Evolutionary conservation across 2,113 vertebrate genomes (phyloP).

Genomic region (Cygnus buccinator): DNA sequence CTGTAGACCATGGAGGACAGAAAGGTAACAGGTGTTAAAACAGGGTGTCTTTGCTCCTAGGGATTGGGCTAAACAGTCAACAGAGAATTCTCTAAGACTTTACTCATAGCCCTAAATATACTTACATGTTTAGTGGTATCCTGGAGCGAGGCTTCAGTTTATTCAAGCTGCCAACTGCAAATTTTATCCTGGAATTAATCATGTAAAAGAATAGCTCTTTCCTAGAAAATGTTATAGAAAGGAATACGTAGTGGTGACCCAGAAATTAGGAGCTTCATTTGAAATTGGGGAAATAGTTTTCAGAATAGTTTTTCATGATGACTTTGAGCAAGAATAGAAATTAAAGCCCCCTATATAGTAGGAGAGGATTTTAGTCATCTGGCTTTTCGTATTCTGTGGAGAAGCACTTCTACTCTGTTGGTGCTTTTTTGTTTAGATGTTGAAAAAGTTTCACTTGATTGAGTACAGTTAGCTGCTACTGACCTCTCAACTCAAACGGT

Average conservation of each 20-base stretch:
- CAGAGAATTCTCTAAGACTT: not conserved
- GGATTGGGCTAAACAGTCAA: not conserved
- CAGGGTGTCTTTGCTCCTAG: not conserved
- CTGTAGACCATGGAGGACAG: not conserved
- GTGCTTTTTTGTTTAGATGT: not conserved
- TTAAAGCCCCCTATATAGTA: not conserved
- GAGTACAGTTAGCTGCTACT: not conserved
- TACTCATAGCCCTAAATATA: not conserved
- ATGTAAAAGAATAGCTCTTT: not conserved
- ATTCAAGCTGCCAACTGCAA: not conserved
- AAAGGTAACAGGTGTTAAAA: not conserved
- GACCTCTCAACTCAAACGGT: not conserved
- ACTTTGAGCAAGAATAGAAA: not conserved
- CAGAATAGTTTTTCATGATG: not conserved
- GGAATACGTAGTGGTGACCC: not conserved
- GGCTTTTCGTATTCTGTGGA: too few species aligned
- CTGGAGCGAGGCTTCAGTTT: not conserved
- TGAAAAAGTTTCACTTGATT: not conserved
- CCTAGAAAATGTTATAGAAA: not conserved
- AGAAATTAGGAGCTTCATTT: not conserved
- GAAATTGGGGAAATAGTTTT: not conserved
- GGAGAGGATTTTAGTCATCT: not conserved
- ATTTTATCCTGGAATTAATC: not conserved
- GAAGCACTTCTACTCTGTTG: not conserved
- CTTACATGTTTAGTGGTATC: not conserved